Base-by-base conservation (phyloP, 2,888 invertebrate genomes). In the Ornithoptera priamus region DNA sequence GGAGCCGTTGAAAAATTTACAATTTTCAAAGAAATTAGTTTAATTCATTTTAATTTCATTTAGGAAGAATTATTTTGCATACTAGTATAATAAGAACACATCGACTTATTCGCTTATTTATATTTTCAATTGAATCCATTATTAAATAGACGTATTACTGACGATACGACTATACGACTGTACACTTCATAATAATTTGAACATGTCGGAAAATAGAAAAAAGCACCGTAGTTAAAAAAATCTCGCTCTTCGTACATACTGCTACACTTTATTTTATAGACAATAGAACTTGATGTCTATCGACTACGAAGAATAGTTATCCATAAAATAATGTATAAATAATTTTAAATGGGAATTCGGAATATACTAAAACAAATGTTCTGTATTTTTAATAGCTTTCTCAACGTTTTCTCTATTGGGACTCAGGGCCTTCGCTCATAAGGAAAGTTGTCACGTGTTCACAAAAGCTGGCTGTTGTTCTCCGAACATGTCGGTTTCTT, bases 1-100 rank as follows among this genome's bases (percentile, higher is more conserved):
- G 86, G 91, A 92, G 91, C 89, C 83, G 18, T 88, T 88, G 30
- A 83, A 86, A 90, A 92, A 92, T 90, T 90, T 90, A 90, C 91
- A 88, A 84, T 84, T 80, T 82, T 87, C 83, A 83, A 89, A 88
- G 81, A 87, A 85, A 89, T 90, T 90, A 92, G 90, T 92, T 90
- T 84, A 87, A 84, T 87, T 90, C 90, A 92, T 90, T 92, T 90
- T 84, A 87, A 84, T 87, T 89, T 89, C 84, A 88, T 82, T 84
- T 84, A 83, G 84, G 86, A 88, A 88, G 85, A 86, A 80, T 73
- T 78, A 81, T 75, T 78, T 76, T 78, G 76, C 76, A 77, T 81
- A 78, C 71, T 73, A 78, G 65, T 75, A 77, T 78, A 81, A 84
- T 42, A 68, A 65, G 58, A 60, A 67, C 63, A 56, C 53, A 67